A percentile compares a stretch with the other conserved stretches of the same genome.
These are phyloP conservation scores for Cassiopea xamachana DNA, from an alignment of 30 jellyfish, hydroid and myxozoan genomes.

Conservation along the genomic window DNA sequence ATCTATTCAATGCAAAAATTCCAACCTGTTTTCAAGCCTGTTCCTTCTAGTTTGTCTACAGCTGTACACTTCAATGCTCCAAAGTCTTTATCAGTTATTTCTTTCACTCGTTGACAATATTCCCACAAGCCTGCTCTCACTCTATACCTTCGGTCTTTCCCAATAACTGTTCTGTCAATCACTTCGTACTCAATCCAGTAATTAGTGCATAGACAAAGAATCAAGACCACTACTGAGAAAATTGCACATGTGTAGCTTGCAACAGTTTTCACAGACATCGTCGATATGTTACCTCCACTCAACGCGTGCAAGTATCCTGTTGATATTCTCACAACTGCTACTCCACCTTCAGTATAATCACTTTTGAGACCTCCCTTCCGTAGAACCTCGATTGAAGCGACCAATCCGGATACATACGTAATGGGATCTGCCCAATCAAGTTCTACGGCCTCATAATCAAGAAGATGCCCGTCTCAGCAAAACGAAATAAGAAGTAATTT, in stretches of 20 bases:
- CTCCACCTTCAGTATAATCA: constrained; percentile 63
- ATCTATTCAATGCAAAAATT: background rate
- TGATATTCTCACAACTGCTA: background rate
- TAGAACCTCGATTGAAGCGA: constrained; percentile 4
- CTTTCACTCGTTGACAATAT: constrained; percentile 55
- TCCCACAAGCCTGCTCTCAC: constrained; percentile 71
- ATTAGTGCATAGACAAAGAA: constrained; percentile 86
- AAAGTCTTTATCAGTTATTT: constrained; percentile 33
- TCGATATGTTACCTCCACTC: background rate
- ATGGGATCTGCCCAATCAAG: constrained; percentile 7
- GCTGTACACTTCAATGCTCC: constrained; percentile 53
- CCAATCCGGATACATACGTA: constrained; percentile 26
- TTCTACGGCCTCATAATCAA: constrained; percentile 27
- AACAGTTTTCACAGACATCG: constrained; percentile 86
- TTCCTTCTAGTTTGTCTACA: constrained; percentile 18
- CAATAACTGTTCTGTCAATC: constrained; percentile 33
- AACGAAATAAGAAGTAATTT: too few species aligned
- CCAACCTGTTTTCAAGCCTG: constrained; percentile 8
- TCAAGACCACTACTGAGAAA: constrained; percentile 77
- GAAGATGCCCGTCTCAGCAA: background rate
- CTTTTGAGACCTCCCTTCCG: constrained; percentile 64
- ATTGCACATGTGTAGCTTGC: constrained; percentile 86
- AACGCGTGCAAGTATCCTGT: background rate
- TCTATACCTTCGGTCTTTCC: constrained; percentile 17
- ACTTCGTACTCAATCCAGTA: constrained; percentile 87